Conservation (phyloP, 2,888 invertebrate genomes). For the Lottia scabra region DNA sequence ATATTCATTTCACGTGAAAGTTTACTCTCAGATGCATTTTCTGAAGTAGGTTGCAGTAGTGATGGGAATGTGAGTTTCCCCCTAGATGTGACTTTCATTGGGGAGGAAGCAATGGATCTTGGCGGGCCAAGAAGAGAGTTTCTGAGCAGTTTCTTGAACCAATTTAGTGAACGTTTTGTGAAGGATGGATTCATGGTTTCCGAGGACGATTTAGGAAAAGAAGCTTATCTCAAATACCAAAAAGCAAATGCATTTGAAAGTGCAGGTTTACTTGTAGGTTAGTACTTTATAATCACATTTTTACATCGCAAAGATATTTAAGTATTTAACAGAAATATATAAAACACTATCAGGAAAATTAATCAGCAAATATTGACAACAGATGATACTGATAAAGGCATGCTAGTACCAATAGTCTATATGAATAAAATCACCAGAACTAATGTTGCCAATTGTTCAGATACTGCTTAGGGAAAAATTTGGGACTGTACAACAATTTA, state of each 20-base stretch:
- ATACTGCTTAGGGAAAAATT: too few relatives aligned
- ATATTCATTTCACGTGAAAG: not conserved
- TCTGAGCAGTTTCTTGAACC: not conserved
- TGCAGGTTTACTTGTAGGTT: not conserved
- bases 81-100: not conserved
- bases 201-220: slow-evolving; percentile 1
- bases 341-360: too few relatives aligned
- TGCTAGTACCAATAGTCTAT: too few relatives aligned
- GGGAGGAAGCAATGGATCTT: not conserved
- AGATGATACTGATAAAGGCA: too few relatives aligned
- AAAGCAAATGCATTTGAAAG: not conserved
- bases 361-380: too few relatives aligned
- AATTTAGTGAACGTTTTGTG: not conserved
- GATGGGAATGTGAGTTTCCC: not conserved
- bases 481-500: too few relatives aligned
- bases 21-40: not conserved
- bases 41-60: not conserved
- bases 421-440: too few relatives aligned
- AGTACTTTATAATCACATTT: not conserved
- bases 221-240: not conserved
- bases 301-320: too few relatives aligned
- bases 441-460: too few relatives aligned
- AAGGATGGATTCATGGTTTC: not conserved
- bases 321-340: too few relatives aligned
- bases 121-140: not conserved